Base-by-base conservation (phyloP, 2,888 invertebrate genomes). In the Drosophila affinis region DNA sequence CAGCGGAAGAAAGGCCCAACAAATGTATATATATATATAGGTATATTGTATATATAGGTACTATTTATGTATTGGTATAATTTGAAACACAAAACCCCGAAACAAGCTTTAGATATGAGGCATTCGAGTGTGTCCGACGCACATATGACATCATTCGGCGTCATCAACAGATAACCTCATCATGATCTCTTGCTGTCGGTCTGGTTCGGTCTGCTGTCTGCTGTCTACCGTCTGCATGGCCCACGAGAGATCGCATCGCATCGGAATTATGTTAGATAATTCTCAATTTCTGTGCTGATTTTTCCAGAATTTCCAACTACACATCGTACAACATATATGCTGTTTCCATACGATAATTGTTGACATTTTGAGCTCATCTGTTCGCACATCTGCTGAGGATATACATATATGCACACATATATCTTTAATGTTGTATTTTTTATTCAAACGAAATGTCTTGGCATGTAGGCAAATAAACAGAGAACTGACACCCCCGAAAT, bases 91-190 rank as follows among this genome's bases (percentile, higher is more conserved):
- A 75, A 85, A 87, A 72, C 72, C 72, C 79, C 75, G 45, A 65
- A 74, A 62, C 62, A 70, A 70, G 75, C 62, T 75, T 74, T 75
- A 49, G 57, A 65, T 70, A 74, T 64, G 47, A 87, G 61, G 81
- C 85, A 78, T 76, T 73, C 79, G 81, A 81, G 79, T 88, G 81
- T 88, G 62, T 69, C 81, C 68, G 73, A 58, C 72, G 56, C 14
- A 62, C 77, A 67, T 81, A 84, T 81, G 85, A 88, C 79, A 86
- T 88, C 87, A 85, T 88, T 62, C 68, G 57, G 56, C 64, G 65
- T 76, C 62, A 72, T 62, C 59, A 51, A 57, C 53, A 39, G 59
- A 70, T 59, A 75, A 55, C 59, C 57, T 70, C 60, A 76, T 65
- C 72, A 72, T 59, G 55, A 59, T 73, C 65, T 57, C 49, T 58